phyloP scores from a whole-genome alignment of 2,888 invertebrate species.

The Cheilosia grossa region DNA sequence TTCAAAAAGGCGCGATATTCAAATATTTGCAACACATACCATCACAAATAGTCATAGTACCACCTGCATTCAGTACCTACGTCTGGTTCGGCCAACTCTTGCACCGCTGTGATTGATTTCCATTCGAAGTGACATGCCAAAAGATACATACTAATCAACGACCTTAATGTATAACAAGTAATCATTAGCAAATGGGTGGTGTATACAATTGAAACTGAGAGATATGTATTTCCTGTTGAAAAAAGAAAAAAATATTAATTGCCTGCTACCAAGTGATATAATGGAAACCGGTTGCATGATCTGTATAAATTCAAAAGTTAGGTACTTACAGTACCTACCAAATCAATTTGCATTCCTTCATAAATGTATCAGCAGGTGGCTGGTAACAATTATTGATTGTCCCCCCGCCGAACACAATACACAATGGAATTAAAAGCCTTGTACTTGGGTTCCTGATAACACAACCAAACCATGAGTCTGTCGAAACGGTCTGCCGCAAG shows the following conservation, averaged over 20 bases:
- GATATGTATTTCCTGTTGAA: constrained; percentile 61
- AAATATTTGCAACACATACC: constrained; percentile 19
- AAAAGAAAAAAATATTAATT: constrained; percentile 51
- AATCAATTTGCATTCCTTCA: constrained; percentile 51
- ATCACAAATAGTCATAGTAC: not conserved
- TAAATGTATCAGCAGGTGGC: constrained; percentile 23
- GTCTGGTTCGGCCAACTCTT: constrained; percentile 6
- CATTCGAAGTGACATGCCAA: constrained; percentile 39
- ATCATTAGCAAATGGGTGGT: constrained; percentile 58
- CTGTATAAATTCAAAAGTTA: constrained; percentile 60
- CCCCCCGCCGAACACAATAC: constrained; percentile 18
- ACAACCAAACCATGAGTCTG: constrained; percentile 16
- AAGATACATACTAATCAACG: constrained; percentile 51
- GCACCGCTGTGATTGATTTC: constrained; percentile 31
- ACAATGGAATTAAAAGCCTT: constrained; percentile 28
- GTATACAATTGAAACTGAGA: constrained; percentile 31
- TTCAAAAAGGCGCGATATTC: constrained; percentile 33
- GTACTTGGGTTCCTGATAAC: constrained; percentile 42
- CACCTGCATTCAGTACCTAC: constrained; percentile 48
- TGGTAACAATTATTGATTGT: constrained; percentile 53
- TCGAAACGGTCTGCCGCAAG: constrained; percentile 19
- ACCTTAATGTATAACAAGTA: constrained; percentile 40
- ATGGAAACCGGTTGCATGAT: constrained; percentile 65
- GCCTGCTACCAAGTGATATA: constrained; percentile 39
- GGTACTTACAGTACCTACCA: constrained; percentile 53